These are phyloP conservation scores for Dolichallabes microphthalmus DNA, from an alignment of 2,113 vertebrate species.

Conservation along the genomic window DNA sequence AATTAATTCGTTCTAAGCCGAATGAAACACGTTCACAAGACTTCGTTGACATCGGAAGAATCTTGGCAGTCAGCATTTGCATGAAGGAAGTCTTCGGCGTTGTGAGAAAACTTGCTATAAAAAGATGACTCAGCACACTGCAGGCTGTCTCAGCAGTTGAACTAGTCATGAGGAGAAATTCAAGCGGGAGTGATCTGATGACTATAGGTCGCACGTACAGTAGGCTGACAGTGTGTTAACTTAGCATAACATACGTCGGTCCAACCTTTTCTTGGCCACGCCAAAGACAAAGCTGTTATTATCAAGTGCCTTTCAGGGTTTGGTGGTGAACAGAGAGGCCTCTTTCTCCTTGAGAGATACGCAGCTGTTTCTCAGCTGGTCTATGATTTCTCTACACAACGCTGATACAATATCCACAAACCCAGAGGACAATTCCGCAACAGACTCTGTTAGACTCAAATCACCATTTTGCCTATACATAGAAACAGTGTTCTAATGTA, in stretches of 20 bases:
- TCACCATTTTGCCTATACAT: background rate
- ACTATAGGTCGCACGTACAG: conserved; percentile 1
- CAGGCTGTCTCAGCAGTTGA: background rate
- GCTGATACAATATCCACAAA: conserved; percentile 23
- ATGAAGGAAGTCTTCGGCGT: background rate
- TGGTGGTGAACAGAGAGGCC: conserved; percentile 55
- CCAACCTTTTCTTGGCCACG: conserved; percentile 22
- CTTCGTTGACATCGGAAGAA: conserved; percentile 61
- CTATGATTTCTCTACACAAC: conserved; percentile 20
- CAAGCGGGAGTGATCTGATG: background rate
- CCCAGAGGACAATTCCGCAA: background rate
- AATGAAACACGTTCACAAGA: conserved; percentile 45
- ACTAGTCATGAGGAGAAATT: background rate
- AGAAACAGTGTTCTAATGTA: too few relatives aligned
- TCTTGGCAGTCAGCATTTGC: conserved; percentile 62
- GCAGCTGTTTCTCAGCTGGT: conserved; percentile 61
- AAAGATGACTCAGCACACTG: background rate
- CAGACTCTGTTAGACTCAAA: background rate
- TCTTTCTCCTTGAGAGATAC: conserved; percentile 57
- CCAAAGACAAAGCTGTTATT: conserved; percentile 60
- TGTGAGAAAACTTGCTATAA: conserved; percentile 32
- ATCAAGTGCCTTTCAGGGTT: conserved; percentile 45
- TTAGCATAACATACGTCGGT: conserved; percentile 45
- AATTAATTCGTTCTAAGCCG: background rate
- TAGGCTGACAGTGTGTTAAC: background rate